Evolutionary conservation across 2,888 invertebrate species (phyloP), one percentile per base, ranked within the genome.

Genomic region (Serrognathus titanus): DNA sequence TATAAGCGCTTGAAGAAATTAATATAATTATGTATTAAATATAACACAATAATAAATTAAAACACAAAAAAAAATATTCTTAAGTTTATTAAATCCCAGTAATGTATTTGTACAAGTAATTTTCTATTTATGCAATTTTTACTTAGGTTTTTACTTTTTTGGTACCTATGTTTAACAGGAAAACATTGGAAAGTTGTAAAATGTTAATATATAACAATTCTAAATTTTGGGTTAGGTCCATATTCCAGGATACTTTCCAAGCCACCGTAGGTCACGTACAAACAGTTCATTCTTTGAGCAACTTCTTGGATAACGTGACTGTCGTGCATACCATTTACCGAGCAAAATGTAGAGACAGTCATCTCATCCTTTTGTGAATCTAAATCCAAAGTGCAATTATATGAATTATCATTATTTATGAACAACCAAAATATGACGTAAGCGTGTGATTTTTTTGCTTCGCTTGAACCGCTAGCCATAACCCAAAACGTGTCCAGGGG

Each of bases 401-500:
- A 72, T 43, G 55, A 57, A 24, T 71, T 71, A 10, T 54, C 69
- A 9, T 67, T 66, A 57, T 73, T 72, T 16, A 73, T 71, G 56
- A 75, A 72, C 53, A 77, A 52, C 76, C 76, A 77, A 51, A 70
- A 69, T 4, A 73, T 46, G 6, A 69, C 68, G 54, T 69, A 71
- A 0, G 74, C 66, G 9, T 64, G 59, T 5, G 57, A 55, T 45
- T 66, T 54, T 38, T 62, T 65, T 36, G 59, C 59, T 50, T 71
- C 68, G 6, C 50, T 39, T 2, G 75, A 73, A 11, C 71, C 74
- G 20, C 68, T 73, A 20, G 69, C 71, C 76, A 77, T 75, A 36
- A 77, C 57, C 76, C 76, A 77, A 59, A 76, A 75, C 2, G 73
- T 73, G 50, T 67, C 69, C 8, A 72, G 47, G 1, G 73, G 71